Percentiles rank a stretch among this genome's conserved stretches.
phyloP scores from a whole-genome alignment of 2,797 vertebrate species.

The Vultur gryphus region DNA sequence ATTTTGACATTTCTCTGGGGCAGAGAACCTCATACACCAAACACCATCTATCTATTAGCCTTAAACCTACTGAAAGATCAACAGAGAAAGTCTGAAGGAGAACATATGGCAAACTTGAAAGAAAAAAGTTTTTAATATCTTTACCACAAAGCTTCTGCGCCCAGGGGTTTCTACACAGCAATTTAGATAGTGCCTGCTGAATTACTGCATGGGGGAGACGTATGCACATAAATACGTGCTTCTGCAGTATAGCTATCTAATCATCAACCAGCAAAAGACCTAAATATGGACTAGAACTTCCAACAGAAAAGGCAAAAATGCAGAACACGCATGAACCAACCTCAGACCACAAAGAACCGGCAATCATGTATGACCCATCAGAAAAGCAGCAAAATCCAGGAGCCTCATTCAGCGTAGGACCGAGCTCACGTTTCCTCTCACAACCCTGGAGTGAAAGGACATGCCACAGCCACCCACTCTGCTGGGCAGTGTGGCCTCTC shows the following conservation, averaged over 20 bases:
- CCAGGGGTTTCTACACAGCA: neutral
- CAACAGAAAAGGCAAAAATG: neutral
- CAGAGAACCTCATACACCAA: neutral
- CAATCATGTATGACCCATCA: neutral
- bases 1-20: neutral
- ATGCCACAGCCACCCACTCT: neutral
- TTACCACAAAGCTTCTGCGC: neutral
- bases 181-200: neutral
- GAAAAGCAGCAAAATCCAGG: neutral
- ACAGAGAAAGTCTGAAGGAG: neutral
- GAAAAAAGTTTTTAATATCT: neutral
- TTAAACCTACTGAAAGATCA: neutral
- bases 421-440: neutral
- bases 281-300: neutral
- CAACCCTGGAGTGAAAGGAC: accelerated
- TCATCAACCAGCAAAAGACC: neutral
- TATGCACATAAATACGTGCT: neutral
- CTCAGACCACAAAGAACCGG: neutral
- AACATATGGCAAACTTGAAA: neutral
- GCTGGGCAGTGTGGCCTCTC: too few relatives aligned
- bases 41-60: neutral
- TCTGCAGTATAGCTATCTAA: neutral
- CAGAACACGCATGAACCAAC: accelerated
- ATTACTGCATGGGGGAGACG: neutral
- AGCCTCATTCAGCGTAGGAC: neutral